Base-by-base conservation (phyloP, 2,113 vertebrate species). In the Gorsachius goisagi region DNA sequence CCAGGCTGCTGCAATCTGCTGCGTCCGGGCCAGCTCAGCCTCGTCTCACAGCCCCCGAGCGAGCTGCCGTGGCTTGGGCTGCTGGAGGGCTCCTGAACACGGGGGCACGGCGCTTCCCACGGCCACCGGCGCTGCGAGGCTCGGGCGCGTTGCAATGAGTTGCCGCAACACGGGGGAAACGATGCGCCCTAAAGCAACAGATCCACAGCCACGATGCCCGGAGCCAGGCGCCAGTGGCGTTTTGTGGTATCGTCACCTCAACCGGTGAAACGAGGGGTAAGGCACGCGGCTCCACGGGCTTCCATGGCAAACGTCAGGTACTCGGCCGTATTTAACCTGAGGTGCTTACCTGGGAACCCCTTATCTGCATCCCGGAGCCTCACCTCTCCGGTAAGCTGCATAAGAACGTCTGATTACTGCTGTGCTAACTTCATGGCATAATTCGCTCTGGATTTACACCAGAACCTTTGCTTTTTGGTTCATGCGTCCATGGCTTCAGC, bases 21-120 rank as follows among this genome's bases (percentile, higher is more conserved):
- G 22, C 58, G 90, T 64, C 80, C 50, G 80, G 75, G 85, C 78
- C 95, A 74, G 95, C 96, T 62, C 44, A 76, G 84, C 78, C 91
- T 80, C 62, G 87, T 85, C 95, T 90, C 87, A 78, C 76, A 76
- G 47, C 23, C 2, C 16, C 64, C 71, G 55, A n/a, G 58, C 22
- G 84, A 81, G 91, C 79, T 53, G 66, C 20, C 85, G 7, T 23
- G 81, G 82, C 78, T 60, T 12, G 91, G 72, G 86, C 81, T 55
- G 60, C 26, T 39, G 15, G 74, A 2, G 35, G 35, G 62, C 50
- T 20, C 58, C 26, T 1, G 28, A 39, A 22, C 26, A 11, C 44
- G 6, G 63, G 37, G 47, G 63, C 59, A 9, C 23, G 1, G 19
- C 4, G 4, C 60, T 52, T 15, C 75, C 44, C 60, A 21, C 0